Conservation (phyloP, 2,888 invertebrate species). For the Cabera pusaria region DNA sequence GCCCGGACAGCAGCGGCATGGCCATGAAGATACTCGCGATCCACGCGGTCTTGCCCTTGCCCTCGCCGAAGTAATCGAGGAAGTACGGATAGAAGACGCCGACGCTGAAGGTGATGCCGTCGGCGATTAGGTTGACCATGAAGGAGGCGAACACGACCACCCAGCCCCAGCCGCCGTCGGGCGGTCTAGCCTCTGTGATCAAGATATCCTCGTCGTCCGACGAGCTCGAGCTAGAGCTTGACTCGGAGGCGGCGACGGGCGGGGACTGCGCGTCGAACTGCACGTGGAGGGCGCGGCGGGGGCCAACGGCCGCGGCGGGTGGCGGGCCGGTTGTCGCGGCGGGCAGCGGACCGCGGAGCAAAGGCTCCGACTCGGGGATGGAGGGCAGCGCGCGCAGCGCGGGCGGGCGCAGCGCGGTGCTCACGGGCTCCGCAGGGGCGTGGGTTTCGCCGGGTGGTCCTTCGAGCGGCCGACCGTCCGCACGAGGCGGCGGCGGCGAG, state of each 20-base stretch:
- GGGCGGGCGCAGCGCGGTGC: conserved; percentile 63
- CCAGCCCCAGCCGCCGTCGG: conserved; percentile 97
- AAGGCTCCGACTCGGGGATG: conserved; percentile 71
- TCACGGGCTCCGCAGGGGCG: conserved; percentile 49
- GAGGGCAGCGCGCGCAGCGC: conserved; percentile 63
- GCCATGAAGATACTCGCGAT: conserved; percentile 96
- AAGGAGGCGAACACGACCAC: conserved; percentile 95
- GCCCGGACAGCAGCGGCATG: conserved; percentile 93
- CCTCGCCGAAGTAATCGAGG: conserved; percentile 91
- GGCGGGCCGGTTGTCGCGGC: conserved; percentile 31
- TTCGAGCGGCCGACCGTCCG: conserved; percentile 70
- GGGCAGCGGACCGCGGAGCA: conserved; percentile 48
- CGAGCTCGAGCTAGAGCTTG: conserved; percentile 79
- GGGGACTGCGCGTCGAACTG: conserved; percentile 83
- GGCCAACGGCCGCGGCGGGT: conserved; percentile 31
- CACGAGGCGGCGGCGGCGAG: conserved; percentile 67
- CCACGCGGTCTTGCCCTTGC: conserved; percentile 94
- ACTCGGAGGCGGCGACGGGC: conserved; percentile 63
- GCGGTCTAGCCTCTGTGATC: conserved; percentile 87
- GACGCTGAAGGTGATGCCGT: conserved; percentile 96
- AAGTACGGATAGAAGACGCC: conserved; percentile 95
- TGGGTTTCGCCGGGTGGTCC: conserved; percentile 73
- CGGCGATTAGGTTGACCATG: conserved; percentile 94
- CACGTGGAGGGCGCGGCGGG: conserved; percentile 75
- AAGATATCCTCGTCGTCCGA: conserved; percentile 85